Evolutionary conservation across 2,888 invertebrate species (phyloP).

Genomic region (Gerris lacustris): DNA sequence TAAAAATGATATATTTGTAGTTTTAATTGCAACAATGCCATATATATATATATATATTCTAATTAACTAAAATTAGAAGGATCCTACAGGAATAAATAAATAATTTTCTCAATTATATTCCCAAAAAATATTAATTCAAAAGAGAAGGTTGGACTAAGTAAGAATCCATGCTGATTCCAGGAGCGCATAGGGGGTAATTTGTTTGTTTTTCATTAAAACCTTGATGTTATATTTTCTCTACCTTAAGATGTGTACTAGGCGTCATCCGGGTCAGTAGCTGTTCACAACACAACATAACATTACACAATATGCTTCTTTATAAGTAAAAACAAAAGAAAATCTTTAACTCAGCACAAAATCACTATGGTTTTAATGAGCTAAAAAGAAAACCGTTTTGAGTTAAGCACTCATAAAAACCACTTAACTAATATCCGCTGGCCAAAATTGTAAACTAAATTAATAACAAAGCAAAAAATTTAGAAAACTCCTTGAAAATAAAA

Average conservation of each 20-base stretch:
- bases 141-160: neutral
- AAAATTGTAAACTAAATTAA: neutral
- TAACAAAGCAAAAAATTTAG: too few species aligned
- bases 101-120: too few species aligned
- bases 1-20: too few species aligned
- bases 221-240: constrained; percentile 12
- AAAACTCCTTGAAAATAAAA: too few species aligned
- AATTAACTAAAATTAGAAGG: too few species aligned
- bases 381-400: too few species aligned
- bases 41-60: too few species aligned
- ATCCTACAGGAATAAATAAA: too few species aligned
- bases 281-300: constrained; percentile 10
- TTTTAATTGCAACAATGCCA: too few species aligned
- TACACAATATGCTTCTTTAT: constrained; percentile 4
- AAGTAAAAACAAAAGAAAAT: neutral
- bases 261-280: constrained; percentile 28
- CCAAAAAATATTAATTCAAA: neutral
- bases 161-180: neutral
- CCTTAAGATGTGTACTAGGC: constrained; percentile 27
- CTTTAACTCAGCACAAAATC: neutral
- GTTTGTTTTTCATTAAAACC: neutral
- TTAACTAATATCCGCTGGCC: neutral
- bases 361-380: too few species aligned
- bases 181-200: neutral
- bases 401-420: too few species aligned